Base-by-base conservation (phyloP, 2,113 vertebrate species). In the Chrysemys picta region DNA sequence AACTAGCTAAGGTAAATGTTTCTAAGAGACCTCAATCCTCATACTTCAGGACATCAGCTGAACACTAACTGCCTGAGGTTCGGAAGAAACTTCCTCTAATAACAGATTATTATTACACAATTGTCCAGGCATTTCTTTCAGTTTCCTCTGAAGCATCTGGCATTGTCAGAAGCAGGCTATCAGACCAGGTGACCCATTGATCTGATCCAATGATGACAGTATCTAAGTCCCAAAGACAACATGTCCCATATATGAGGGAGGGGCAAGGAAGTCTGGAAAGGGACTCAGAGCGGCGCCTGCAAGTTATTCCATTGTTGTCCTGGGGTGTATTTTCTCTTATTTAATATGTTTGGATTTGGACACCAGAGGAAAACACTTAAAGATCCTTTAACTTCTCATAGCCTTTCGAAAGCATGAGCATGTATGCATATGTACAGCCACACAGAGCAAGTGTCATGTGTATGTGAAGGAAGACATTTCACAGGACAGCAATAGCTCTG, bases 371-470 rank as follows among this genome's bases (percentile, higher is more conserved):
- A 49, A 72, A 72, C 11, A 38, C 10, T 19, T 72, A 72, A 72
- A 22, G n/a, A 72, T 72, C n/a, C 65, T 72, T 38, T 22, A 38
- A 38, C 35, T 38, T 38, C 65, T 72, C 2, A 3, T 21, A 38
- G 65, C 65, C 65, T 38, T 72, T 22, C 10, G n/a, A 22, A 72
- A 72, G 35, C 35, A 21, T 21, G 35, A 21, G 35, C 31, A 16
- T 17, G 62, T 65, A 35, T 65, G 62, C 29, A 35, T 62, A 8
- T 62, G 14, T 62, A 14, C 88, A 59, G 27, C 22, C 2, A 1
- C 17, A 27, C 1, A 0, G 57, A 3, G 54, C 45, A 3, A 52
- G 22, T 4, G 0, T 1, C 0, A 0, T 2, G 49, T 1, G 21
- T 3, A 1, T 0, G 10, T 12, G 2, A 4, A 53, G 65, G 84